Base-by-base conservation (phyloP, 2,113 vertebrate genomes). In the Plestiodon gilberti region DNA sequence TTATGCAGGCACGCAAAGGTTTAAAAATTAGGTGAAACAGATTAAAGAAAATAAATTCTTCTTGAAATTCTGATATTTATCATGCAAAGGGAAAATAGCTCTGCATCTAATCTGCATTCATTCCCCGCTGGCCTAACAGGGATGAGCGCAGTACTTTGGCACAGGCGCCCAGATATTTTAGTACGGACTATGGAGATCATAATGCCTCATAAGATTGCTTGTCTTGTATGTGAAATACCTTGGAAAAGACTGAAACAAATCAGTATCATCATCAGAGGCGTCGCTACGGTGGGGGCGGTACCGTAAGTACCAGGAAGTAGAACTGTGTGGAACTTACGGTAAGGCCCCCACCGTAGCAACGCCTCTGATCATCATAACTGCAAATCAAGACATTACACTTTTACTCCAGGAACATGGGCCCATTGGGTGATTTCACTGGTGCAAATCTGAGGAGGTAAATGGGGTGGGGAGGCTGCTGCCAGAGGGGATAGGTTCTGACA, bases 21-120 rank as follows among this genome's bases (percentile, higher is more conserved):
- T 55, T 64, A 73, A 64, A 78, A 70, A 78, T 78, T 61, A 78
- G 38, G 81, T 88, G 80, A 78, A 55, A 48, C 57, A 73, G 75
- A 35, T 78, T 87, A 69, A 82, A 82, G 80, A 48, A 87, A 82
- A 78, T 78, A 79, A 28, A 83, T 61, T 70, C 6, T 70, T 71
- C 65, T 52, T 78, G 15, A 71, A 87, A 76, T 67, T 8, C 35
- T 76, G 48, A 52, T 38, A 70, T 83, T 73, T 78, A 78, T 83
- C 67, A 78, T 71, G n/a, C 74, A 83, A 88, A 74, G 61, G 59
- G 73, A 38, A 87, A 83, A 52, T 55, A 55, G 43, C 43, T 75
- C 69, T 30, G 67, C 25, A 15, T 48, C 30, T 83, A 78, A 86
- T 64, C 77, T 86, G 77, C 28, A 80, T 52, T 73, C 62, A 86